phyloP scores from a whole-genome alignment of 2,888 invertebrate species.

The Philopedon plagiatum region DNA sequence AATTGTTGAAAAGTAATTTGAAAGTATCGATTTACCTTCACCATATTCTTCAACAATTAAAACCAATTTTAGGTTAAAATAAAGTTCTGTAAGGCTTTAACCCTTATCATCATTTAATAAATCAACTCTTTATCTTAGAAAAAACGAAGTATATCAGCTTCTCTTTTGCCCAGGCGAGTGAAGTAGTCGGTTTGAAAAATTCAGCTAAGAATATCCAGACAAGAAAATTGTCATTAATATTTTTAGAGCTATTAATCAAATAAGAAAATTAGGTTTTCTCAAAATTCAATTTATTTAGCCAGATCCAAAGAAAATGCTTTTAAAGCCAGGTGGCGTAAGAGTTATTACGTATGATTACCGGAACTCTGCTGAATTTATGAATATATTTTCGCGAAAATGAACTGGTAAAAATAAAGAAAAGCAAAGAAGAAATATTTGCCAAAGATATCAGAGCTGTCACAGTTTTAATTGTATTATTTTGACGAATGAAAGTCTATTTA shows the following conservation, averaged over 20 bases:
- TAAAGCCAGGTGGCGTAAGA: slow-evolving; percentile 37
- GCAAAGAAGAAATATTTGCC: neutral
- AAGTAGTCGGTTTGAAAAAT: neutral
- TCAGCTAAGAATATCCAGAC: neutral
- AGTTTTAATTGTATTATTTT: no score
- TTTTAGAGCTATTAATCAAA: slow-evolving; percentile 7
- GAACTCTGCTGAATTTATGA: slow-evolving; percentile 26
- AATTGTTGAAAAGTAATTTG: no score
- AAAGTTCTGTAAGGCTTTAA: no score
- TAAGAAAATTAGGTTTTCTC: slow-evolving; percentile 22
- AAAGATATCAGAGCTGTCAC: no score
- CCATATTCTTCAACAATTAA: no score
- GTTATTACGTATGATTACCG: slow-evolving; percentile 31
- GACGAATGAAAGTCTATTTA: no score
- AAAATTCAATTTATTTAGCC: slow-evolving; percentile 25
- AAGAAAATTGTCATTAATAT: slow-evolving; percentile 14
- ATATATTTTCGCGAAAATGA: slow-evolving; percentile 30
- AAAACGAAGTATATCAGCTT: no score
- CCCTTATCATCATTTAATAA: no score
- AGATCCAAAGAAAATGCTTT: slow-evolving; percentile 19
- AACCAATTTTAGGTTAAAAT: no score
- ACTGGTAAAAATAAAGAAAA: neutral
- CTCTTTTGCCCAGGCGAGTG: neutral
- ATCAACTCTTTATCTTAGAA: no score
- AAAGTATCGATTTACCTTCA: no score